Evolutionary conservation across 2,797 vertebrate genomes (phyloP).

Genomic region (Tapera naevia): DNA sequence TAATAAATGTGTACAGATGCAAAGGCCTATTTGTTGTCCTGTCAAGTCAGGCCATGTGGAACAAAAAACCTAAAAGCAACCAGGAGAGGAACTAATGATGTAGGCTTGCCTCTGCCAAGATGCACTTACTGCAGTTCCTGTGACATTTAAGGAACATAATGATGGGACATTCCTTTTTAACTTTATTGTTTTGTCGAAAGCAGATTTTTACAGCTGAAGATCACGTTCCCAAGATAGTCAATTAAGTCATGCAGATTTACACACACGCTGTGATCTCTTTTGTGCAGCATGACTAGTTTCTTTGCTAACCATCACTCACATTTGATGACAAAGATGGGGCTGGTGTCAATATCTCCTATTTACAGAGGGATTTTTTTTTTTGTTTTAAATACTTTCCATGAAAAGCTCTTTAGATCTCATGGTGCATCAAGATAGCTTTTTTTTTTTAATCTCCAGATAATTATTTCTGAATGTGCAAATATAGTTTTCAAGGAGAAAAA

Average conservation of each 20-base stretch:
- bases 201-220: conserved; percentile 64
- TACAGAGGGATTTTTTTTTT: background rate
- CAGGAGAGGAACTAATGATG: conserved; percentile 67
- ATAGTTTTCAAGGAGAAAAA: background rate
- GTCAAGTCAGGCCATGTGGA: conserved; percentile 60
- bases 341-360: conserved; percentile 30
- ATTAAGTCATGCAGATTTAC: conserved; percentile 63
- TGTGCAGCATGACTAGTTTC: conserved; percentile 31
- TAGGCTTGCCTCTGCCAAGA: conserved; percentile 47
- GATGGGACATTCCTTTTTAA: conserved; percentile 68
- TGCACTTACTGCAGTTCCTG: conserved; percentile 66
- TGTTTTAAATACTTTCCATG: conserved; percentile 21
- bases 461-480: conserved; percentile 59
- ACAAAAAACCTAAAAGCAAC: conserved; percentile 61
- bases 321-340: conserved; percentile 21
- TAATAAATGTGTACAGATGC: conserved; percentile 61
- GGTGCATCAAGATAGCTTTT: background rate
- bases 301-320: conserved; percentile 18
- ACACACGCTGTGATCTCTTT: conserved; percentile 28
- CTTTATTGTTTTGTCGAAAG: conserved; percentile 63
- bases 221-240: conserved; percentile 56
- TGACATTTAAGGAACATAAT: conserved; percentile 68
- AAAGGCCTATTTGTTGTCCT: conserved; percentile 68
- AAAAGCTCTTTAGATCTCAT: conserved; percentile 40
- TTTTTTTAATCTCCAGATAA: conserved; percentile 43